Conservation (phyloP, 92 coral and sea anemone genomes). For the Muricea muricata region DNA sequence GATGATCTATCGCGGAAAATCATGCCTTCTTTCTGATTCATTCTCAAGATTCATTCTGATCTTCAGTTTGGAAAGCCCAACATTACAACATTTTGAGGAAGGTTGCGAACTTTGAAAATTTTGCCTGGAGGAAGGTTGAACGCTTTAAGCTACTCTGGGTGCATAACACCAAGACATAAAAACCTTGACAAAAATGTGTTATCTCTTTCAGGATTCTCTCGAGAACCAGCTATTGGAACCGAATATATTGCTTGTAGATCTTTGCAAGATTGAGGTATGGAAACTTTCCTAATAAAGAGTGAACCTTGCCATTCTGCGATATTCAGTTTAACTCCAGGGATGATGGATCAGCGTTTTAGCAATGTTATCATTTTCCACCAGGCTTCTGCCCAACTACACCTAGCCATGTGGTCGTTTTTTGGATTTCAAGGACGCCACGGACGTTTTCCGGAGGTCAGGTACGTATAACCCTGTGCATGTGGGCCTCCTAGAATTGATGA, state of each 20-base stretch:
- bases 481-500: too few species aligned
- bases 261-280: constrained; percentile 83
- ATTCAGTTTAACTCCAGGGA: not conserved
- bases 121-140: too few species aligned
- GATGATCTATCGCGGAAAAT: too few species aligned
- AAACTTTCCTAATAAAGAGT: not conserved
- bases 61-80: too few species aligned
- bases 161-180: not conserved
- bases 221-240: constrained; percentile 80
- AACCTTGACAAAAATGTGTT: not conserved
- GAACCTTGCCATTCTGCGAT: not conserved
- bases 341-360: not conserved
- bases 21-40: too few species aligned
- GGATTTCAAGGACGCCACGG: constrained; percentile 75
- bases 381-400: constrained; percentile 84
- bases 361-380: constrained; percentile 17
- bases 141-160: not conserved
- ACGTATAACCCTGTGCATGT: too few species aligned
- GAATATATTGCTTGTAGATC: constrained; percentile 85
- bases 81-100: too few species aligned
- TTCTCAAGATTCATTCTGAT: too few species aligned
- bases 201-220: constrained; percentile 74
- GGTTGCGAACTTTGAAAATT: too few species aligned
- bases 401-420: constrained; percentile 78
- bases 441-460: constrained; percentile 83